Conservation (phyloP, 2,888 invertebrate genomes). For the Ophion ellenae region DNA sequence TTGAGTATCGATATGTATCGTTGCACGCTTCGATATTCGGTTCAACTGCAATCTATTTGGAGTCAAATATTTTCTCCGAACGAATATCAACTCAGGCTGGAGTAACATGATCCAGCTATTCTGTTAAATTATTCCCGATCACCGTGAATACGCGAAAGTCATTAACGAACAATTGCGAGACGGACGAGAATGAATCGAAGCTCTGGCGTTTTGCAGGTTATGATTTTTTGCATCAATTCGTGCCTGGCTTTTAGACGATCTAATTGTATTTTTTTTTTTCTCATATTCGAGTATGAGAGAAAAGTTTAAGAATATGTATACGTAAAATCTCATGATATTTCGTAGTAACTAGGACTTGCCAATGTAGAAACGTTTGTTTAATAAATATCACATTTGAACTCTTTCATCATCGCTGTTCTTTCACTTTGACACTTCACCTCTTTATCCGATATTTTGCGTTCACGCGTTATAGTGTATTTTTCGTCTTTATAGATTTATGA, state of each 20-base stretch:
- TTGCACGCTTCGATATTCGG: background rate
- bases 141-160: background rate
- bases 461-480: slow-evolving; percentile 30
- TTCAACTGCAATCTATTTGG: too few species aligned
- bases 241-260: slow-evolving; percentile 60
- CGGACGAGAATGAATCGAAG: slow-evolving; percentile 47
- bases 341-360: slow-evolving; percentile 55
- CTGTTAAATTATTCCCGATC: background rate
- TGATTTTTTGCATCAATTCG: slow-evolving; percentile 58
- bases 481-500: background rate
- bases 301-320: slow-evolving; percentile 6
- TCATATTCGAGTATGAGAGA: slow-evolving; percentile 1
- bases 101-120: background rate
- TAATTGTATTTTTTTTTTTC: slow-evolving; percentile 3
- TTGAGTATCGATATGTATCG: background rate
- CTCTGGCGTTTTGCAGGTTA: slow-evolving; percentile 52
- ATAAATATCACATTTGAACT: slow-evolving; percentile 55
- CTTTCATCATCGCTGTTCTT: slow-evolving; percentile 33
- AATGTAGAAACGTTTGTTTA: slow-evolving; percentile 61
- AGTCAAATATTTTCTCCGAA: too few species aligned
- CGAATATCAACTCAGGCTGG: background rate
- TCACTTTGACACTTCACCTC: slow-evolving; percentile 50
- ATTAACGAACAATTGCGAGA: background rate
- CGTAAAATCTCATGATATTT: slow-evolving; percentile 38
- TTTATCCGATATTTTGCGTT: slow-evolving; percentile 36